phyloP scores from a whole-genome alignment of 1,140 invertebrate species.

The Drosophila kurseongensis region DNA sequence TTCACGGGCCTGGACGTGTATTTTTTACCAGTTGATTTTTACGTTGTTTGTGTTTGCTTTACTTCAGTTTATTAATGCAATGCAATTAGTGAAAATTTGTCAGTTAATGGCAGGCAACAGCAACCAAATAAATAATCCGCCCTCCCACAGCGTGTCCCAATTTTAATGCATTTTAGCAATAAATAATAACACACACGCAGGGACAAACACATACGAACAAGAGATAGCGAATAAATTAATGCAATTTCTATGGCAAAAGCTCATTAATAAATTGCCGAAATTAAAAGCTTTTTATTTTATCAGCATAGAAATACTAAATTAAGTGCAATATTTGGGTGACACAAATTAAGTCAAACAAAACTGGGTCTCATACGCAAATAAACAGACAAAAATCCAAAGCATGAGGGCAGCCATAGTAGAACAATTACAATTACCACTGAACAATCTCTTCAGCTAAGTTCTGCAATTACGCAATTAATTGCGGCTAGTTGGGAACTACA shows the following conservation, averaged over 20 bases:
- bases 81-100: constrained; percentile 80
- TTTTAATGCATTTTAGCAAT: constrained; percentile 79
- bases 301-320: constrained; percentile 36
- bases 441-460: constrained; percentile 50
- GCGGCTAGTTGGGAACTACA: background rate
- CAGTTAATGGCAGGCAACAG: constrained; percentile 75
- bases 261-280: constrained; percentile 77
- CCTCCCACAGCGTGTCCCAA: constrained; percentile 20
- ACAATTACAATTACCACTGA: constrained; percentile 59
- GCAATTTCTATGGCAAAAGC: constrained; percentile 57
- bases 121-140: constrained; percentile 72
- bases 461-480: constrained; percentile 19
- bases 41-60: constrained; percentile 32
- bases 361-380: constrained; percentile 26
- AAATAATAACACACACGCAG: constrained; percentile 55
- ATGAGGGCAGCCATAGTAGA: constrained; percentile 1
- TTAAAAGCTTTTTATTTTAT: constrained; percentile 64
- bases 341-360: constrained; percentile 36
- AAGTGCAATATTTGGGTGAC: constrained; percentile 29
- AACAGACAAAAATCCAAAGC: constrained; percentile 31
- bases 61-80: constrained; percentile 76
- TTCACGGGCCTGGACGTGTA: constrained; percentile 12
- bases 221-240: constrained; percentile 62
- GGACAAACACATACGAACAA: constrained; percentile 9
- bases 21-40: constrained; percentile 33